Conservation (phyloP, 2,888 invertebrate species). For the Heteropelma amictum region DNA sequence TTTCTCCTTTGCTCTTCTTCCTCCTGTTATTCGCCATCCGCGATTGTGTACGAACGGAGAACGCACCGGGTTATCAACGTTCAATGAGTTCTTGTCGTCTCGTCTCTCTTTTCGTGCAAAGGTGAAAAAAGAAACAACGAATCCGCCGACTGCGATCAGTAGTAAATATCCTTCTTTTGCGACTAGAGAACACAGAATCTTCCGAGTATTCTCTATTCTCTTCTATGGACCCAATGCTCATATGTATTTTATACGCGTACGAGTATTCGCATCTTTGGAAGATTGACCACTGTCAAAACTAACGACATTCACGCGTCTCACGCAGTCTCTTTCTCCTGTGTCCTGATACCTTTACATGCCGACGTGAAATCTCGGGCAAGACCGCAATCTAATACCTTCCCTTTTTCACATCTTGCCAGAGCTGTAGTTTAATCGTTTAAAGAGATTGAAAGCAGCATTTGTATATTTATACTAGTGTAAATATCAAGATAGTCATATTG, state of each 20-base stretch:
- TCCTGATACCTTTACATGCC: conserved; percentile 35
- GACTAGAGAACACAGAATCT: conserved; percentile 28
- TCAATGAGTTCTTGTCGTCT: conserved; percentile 57
- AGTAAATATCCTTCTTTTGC: conserved; percentile 67
- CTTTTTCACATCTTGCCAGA: conserved; percentile 3
- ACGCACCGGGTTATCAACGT: conserved; percentile 52
- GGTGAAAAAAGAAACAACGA: conserved; percentile 38
- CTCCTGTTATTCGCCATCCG: conserved; percentile 39
- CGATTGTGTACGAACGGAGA: conserved; percentile 22
- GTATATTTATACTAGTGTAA: conserved; percentile 1
- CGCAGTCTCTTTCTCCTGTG: conserved; percentile 38
- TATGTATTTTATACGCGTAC: conserved; percentile 1
- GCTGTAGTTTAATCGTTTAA: conserved; percentile 11
- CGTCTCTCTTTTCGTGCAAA: conserved; percentile 41
- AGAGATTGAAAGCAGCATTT: neutral
- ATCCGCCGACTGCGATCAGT: conserved; percentile 71
- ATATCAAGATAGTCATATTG: conserved; percentile 5
- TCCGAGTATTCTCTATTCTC: conserved; percentile 16
- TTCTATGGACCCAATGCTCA: neutral
- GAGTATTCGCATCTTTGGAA: conserved; percentile 11
- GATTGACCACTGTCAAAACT: conserved; percentile 64
- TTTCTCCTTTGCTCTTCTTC: conserved; percentile 56
- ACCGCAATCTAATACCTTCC: neutral
- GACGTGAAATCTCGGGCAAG: conserved; percentile 29
- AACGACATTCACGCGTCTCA: conserved; percentile 60